Conservation (phyloP, 2,113 vertebrate species). For the Corythornis vintsioides region DNA sequence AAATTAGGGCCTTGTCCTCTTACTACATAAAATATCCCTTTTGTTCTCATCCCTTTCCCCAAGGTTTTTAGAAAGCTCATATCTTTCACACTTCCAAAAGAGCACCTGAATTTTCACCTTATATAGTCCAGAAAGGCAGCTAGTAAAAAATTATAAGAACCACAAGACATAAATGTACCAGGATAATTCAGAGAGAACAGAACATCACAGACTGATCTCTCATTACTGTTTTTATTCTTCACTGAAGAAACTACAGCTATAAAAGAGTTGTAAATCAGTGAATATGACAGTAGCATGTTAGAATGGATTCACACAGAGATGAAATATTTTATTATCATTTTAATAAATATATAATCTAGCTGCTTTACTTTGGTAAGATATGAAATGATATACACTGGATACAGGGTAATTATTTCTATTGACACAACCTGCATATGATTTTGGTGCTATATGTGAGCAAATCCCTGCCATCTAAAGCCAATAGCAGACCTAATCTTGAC, state of each 20-base stretch:
- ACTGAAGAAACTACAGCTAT: neutral
- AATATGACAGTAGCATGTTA: constrained; percentile 32
- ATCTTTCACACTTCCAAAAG: neutral
- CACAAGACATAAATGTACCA: neutral
- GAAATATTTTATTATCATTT: constrained; percentile 67
- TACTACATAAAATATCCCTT: neutral
- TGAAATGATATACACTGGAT: constrained; percentile 41
- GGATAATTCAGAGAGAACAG: neutral
- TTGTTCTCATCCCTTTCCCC: neutral
- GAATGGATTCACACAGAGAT: constrained; percentile 48
- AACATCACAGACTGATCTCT: neutral
- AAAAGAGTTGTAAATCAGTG: constrained; percentile 38
- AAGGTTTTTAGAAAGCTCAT: neutral
- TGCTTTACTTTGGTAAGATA: constrained; percentile 54
- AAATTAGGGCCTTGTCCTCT: neutral
- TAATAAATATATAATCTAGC: constrained; percentile 71
- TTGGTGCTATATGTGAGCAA: constrained; percentile 48
- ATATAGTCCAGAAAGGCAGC: neutral
- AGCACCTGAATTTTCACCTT: neutral
- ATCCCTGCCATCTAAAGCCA: constrained; percentile 4
- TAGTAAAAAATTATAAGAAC: neutral
- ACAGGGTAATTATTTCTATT: constrained; percentile 54
- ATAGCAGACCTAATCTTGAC: neutral
- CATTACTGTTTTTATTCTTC: neutral
- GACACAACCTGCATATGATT: constrained; percentile 45